Evolutionary conservation across 2,888 invertebrate genomes (phyloP).

Genomic region (Metallyticus violacea): DNA sequence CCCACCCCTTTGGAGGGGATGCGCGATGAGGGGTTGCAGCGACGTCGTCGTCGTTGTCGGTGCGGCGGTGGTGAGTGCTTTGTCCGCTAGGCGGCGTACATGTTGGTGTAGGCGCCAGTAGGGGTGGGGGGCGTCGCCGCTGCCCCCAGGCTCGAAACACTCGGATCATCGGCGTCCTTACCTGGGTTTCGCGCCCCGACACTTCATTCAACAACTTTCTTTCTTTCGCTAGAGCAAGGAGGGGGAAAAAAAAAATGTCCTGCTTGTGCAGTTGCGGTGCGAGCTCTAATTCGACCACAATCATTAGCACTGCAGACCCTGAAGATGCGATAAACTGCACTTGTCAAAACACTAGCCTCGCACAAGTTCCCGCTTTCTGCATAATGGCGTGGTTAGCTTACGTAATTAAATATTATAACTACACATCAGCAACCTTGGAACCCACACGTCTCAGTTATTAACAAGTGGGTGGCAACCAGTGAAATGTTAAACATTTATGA

Average conservation of each 20-base stretch:
- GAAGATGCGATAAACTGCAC: not conserved
- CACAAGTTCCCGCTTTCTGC: too few species aligned
- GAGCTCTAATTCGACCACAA: not conserved
- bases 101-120: not conserved
- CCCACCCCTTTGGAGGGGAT: conserved; percentile 9
- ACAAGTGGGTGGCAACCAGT: too few species aligned
- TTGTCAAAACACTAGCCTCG: not conserved
- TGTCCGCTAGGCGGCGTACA: conserved; percentile 32
- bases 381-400: too few species aligned
- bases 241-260: not conserved
- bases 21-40: conserved; percentile 13
- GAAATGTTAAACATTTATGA: too few species aligned
- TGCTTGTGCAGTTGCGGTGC: not conserved
- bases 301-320: not conserved
- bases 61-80: conserved; percentile 23
- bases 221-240: not conserved
- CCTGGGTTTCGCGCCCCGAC: not conserved
- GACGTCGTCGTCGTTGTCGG: conserved; percentile 7
- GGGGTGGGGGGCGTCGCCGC: not conserved
- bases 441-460: too few species aligned
- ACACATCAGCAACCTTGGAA: too few species aligned
- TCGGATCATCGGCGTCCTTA: not conserved
- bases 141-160: not conserved
- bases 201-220: not conserved
- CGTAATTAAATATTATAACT: too few species aligned